Evolutionary conservation across 1,140 invertebrate species (phyloP).

Genomic region (Rhyzopertha dominica): DNA sequence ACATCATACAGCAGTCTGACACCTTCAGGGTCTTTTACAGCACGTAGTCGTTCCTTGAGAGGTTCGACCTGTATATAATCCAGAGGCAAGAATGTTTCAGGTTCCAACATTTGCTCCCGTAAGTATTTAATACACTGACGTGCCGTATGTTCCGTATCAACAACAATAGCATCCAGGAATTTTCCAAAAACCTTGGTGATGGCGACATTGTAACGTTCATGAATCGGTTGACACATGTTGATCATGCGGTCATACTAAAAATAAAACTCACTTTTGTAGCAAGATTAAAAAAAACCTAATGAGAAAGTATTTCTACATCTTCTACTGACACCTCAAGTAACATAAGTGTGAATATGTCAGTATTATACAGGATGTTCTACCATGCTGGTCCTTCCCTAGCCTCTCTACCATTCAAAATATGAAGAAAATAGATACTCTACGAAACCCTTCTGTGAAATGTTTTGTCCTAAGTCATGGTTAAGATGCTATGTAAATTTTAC

Average conservation of each 20-base stretch:
- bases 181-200: constrained; percentile 98
- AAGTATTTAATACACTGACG: constrained; percentile 93
- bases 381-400: too few species aligned
- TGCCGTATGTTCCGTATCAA: constrained; percentile 95
- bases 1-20: constrained; percentile 97
- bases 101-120: constrained; percentile 94
- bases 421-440: too few species aligned
- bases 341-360: too few species aligned
- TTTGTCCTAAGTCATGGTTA: too few species aligned
- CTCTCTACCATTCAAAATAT: too few species aligned
- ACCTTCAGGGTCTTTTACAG: constrained; percentile 87
- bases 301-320: too few species aligned
- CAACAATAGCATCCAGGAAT: constrained; percentile 98
- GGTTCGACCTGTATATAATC: constrained; percentile 95
- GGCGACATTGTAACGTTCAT: constrained; percentile 92
- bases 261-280: too few species aligned
- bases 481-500: too few species aligned
- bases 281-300: too few species aligned
- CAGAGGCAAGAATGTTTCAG: constrained; percentile 94
- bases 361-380: too few species aligned
- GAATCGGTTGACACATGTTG: constrained; percentile 96
- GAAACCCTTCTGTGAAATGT: too few species aligned
- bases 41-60: constrained; percentile 49
- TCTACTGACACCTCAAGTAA: too few species aligned
- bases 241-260: constrained; percentile 90